These are phyloP conservation scores for Bujurquina vittata DNA, from an alignment of 2,113 vertebrate genomes.

Conservation along the genomic window DNA sequence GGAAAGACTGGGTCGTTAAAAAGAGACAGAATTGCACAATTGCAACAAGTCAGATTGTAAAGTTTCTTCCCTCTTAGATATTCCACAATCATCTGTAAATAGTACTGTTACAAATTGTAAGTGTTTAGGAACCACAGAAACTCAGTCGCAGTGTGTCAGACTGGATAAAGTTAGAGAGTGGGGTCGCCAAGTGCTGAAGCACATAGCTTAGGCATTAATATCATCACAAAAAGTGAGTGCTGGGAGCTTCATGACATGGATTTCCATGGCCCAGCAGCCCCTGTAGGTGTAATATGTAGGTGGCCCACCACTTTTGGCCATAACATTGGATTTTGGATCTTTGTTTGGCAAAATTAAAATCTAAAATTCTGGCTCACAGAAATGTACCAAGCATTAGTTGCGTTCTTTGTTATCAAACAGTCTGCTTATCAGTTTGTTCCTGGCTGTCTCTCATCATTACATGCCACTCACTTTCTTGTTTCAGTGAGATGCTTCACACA, in stretches of 20 bases:
- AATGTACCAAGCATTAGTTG: neutral
- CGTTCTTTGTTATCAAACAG: neutral
- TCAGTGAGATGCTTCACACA: constrained; percentile 60
- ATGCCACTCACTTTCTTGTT: constrained; percentile 1
- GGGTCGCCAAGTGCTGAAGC: neutral
- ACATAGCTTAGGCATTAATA: neutral
- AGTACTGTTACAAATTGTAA: neutral
- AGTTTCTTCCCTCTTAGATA: no score
- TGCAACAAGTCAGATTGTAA: no score
- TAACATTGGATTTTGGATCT: neutral
- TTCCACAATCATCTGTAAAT: neutral
- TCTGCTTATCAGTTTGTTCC: neutral
- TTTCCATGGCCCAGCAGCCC: neutral
- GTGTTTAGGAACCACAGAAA: neutral
- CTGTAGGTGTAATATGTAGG: neutral
- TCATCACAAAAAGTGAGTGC: neutral
- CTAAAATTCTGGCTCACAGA: neutral
- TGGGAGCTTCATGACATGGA: neutral
- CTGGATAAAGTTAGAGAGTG: neutral
- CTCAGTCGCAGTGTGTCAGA: neutral
- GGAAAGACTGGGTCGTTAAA: no score
- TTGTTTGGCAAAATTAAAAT: neutral
- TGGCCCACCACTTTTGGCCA: neutral
- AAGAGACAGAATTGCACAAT: no score
- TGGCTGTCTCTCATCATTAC: neutral